Conservation (phyloP, 2,113 vertebrate species). For the Emberiza fucata region DNA sequence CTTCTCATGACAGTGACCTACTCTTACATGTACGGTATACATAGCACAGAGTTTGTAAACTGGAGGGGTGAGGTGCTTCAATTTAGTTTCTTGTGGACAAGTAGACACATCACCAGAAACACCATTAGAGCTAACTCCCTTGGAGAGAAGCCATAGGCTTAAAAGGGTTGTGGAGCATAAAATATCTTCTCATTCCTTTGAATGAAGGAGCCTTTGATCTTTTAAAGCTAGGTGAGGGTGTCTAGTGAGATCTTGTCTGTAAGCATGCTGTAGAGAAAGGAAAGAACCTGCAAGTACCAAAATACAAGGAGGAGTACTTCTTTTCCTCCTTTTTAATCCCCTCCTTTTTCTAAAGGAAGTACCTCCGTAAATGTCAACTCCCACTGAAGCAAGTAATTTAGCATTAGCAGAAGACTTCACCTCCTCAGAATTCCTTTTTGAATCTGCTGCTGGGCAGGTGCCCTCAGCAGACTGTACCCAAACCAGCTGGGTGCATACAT, state of each 20-base stretch:
- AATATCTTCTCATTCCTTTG: slow-evolving; percentile 7
- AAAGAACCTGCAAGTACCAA: slow-evolving; percentile 18
- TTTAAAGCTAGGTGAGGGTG: background rate
- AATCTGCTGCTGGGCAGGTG: background rate
- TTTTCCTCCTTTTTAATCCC: background rate
- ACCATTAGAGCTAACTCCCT: slow-evolving; percentile 9
- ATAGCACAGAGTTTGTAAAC: background rate
- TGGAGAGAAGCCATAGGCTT: slow-evolving; percentile 28
- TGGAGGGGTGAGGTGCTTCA: background rate
- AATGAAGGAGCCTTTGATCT: slow-evolving; percentile 41
- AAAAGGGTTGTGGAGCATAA: slow-evolving; percentile 8
- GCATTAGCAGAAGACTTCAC: background rate
- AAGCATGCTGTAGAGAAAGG: slow-evolving; percentile 1
- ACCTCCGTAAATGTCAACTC: background rate
- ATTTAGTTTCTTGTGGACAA: background rate
- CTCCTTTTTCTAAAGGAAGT: background rate
- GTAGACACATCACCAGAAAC: background rate
- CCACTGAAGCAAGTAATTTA: background rate
- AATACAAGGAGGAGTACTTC: background rate
- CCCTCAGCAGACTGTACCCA: background rate
- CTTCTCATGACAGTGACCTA: background rate
- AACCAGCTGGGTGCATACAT: background rate
- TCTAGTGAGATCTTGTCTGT: slow-evolving; percentile 14
- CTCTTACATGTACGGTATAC: background rate
- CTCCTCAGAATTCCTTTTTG: background rate